Base-by-base conservation (phyloP, 1,140 invertebrate genomes). In the Condylostylus longicornis region DNA sequence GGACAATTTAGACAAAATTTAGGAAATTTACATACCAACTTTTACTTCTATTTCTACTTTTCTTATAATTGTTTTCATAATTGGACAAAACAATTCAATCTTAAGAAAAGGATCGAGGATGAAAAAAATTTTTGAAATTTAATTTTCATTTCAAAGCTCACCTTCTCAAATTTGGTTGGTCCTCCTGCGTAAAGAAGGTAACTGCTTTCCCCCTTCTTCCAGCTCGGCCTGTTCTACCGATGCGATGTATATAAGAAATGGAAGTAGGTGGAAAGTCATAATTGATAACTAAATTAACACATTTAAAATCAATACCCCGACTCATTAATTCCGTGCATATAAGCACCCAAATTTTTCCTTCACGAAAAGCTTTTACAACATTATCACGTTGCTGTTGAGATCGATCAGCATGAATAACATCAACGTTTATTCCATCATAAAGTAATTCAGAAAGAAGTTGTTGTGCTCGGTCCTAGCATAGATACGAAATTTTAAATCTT, bases 241-340 rank as follows among this genome's bases (percentile, higher is more conserved):
- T 66, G 43, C 69, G 74, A 65, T 99, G 95, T 47, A 98, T 84
- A 51, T 98, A 98, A 13, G 85, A 82, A 40, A 96, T 83, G 28
- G 82, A 78, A 23, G 79, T 83, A 10, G 79, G 75, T 19, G 95
- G 95, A 54, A 98, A 90, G 67, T 98, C 95, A 60, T 94, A 98
- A 66, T 98, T 98, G 38, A 98, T 74, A 18, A 98, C 91, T 4
- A 98, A 65, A 68, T 93, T 95, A 17, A 98, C 87, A 9, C 86
- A 90, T 58, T 91, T 90, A 53, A 98, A 96, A 66, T 98, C 95
- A 44, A 98, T 89, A 48, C 95, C 95, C 47, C 95, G 74, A 7
- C 86, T 85, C 84, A 98, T 83, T 13, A 98, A 63, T 62, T 98
- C 93, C 5, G 95, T 98, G 63, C 91, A 97, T 43, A 98, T 88